These are phyloP conservation scores for Kryphioiulus occultus DNA, from an alignment of 2,888 invertebrate genomes.

Conservation along the genomic window DNA sequence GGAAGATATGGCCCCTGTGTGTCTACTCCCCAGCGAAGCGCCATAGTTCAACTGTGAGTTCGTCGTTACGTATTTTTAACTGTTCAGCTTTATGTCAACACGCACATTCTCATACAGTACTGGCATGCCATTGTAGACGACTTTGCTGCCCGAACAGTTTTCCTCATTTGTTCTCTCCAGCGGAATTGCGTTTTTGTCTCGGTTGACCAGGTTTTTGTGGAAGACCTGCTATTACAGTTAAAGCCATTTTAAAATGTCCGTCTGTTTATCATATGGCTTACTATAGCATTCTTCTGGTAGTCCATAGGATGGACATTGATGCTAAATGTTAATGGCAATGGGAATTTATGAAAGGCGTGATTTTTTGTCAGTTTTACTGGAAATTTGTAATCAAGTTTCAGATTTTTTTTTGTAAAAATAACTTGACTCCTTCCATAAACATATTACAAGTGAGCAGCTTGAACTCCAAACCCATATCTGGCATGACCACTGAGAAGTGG, in stretches of 20 bases:
- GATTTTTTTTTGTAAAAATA: too few relatives aligned
- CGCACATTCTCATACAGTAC: conserved; percentile 23
- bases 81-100: neutral
- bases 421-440: too few relatives aligned
- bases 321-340: neutral
- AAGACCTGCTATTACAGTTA: neutral
- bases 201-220: neutral
- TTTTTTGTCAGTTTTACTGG: neutral
- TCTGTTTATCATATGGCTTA: neutral
- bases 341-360: neutral
- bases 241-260: neutral
- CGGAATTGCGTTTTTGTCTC: neutral
- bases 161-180: neutral
- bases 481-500: too few relatives aligned
- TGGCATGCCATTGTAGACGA: neutral
- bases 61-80: neutral
- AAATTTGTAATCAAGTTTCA: too few relatives aligned
- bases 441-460: too few relatives aligned
- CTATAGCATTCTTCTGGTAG: neutral
- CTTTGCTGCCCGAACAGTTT: neutral
- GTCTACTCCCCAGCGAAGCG: neutral
- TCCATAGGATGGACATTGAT: neutral
- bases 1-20: neutral
- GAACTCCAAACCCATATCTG: too few relatives aligned
- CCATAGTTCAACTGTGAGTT: conserved; percentile 1